Conservation (phyloP, 2,797 vertebrate species). For the Miichthys miiuy region DNA sequence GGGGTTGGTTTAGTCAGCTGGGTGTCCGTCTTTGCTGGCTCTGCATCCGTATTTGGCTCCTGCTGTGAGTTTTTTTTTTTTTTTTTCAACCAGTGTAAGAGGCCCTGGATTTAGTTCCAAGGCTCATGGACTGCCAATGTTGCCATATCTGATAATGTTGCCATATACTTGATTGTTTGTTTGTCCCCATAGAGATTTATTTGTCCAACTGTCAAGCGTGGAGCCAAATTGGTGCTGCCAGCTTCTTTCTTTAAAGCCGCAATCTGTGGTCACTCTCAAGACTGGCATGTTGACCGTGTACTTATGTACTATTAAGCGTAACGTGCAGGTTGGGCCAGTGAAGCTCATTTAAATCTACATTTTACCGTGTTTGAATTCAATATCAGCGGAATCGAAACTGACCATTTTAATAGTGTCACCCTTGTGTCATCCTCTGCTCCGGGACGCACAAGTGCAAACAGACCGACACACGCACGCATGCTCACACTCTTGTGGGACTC, state of each 20-base stretch:
- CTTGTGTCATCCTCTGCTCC: neutral
- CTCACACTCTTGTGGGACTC: constrained; percentile 11
- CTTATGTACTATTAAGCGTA: neutral
- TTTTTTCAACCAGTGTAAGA: constrained; percentile 47
- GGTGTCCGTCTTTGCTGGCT: constrained; percentile 54
- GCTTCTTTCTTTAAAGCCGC: constrained; percentile 50
- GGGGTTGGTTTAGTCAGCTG: constrained; percentile 29
- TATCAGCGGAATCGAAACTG: neutral
- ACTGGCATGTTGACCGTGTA: constrained; percentile 20
- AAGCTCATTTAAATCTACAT: neutral
- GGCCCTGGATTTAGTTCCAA: constrained; percentile 66
- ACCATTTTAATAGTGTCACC: neutral
- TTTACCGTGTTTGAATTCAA: neutral
- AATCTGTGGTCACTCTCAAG: constrained; percentile 55
- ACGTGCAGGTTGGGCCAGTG: neutral
- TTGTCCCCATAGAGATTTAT: constrained; percentile 63
- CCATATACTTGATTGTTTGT: constrained; percentile 75
- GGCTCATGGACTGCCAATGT: constrained; percentile 49
- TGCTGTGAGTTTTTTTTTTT: constrained; percentile 27
- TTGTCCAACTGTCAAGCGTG: constrained; percentile 56
- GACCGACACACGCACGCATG: neutral
- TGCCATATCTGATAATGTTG: constrained; percentile 70
- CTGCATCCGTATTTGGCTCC: constrained; percentile 55
- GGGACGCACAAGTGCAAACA: constrained; percentile 12
- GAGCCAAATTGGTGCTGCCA: constrained; percentile 47